These are phyloP conservation scores for Bilobella aurantiaca DNA, from an alignment of 1,140 invertebrate species.

Conservation along the genomic window DNA sequence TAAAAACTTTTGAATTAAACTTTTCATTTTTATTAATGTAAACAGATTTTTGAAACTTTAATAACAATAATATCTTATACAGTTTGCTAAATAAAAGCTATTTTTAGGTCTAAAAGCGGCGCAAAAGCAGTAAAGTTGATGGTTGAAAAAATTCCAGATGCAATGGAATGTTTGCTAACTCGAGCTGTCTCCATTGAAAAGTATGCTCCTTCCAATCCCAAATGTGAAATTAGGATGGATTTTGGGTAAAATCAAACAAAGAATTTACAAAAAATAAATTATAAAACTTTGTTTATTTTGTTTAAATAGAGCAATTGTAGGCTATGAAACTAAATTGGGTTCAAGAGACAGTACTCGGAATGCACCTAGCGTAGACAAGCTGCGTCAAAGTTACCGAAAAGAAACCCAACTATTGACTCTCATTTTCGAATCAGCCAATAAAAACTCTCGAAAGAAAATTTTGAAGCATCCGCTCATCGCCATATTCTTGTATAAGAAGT, in stretches of 20 bases:
- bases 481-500: constrained; percentile 69
- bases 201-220: constrained; percentile 64
- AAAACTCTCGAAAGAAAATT: constrained; percentile 38
- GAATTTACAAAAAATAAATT: too few relatives aligned
- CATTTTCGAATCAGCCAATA: constrained; percentile 29
- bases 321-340: constrained; percentile 12
- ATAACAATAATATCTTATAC: neutral
- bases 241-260: too few relatives aligned
- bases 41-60: neutral
- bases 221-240: constrained; percentile 68
- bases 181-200: constrained; percentile 49
- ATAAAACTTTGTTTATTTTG: too few relatives aligned
- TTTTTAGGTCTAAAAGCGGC: constrained; percentile 58
- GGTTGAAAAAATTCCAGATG: constrained; percentile 64
- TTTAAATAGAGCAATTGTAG: constrained; percentile 29
- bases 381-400: constrained; percentile 20
- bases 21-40: too few relatives aligned
- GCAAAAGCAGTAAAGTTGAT: constrained; percentile 68
- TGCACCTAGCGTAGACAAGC: neutral
- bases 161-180: constrained; percentile 48
- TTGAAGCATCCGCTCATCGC: constrained; percentile 69
- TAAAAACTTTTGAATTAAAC: too few relatives aligned
- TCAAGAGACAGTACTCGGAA: neutral
- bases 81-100: too few relatives aligned
- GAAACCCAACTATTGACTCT: constrained; percentile 31